A percentile compares a stretch with the other conserved stretches of the same genome.
Evolutionary conservation across 2,113 vertebrate species (phyloP).

Genomic region (Stomatorhinus ivindoensis): DNA sequence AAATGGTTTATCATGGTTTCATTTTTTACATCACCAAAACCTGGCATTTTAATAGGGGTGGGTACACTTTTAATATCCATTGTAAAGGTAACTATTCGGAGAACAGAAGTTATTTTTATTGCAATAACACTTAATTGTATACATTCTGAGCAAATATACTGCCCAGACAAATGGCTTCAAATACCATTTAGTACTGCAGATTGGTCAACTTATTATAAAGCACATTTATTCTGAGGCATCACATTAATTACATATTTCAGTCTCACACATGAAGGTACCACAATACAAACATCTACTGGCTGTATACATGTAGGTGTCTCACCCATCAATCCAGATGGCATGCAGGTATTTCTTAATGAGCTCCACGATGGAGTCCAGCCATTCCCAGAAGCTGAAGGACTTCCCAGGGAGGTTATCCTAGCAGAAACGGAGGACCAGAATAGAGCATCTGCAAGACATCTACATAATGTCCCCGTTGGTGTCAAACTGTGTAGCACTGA

Average conservation of each 20-base stretch:
- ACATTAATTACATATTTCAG: background rate
- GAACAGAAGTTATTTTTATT: background rate
- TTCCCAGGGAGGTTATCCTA: slow-evolving; percentile 93
- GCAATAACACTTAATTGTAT: background rate
- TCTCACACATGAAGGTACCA: background rate
- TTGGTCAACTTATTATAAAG: background rate
- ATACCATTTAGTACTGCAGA: background rate
- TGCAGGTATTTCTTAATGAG: slow-evolving; percentile 92
- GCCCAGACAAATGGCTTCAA: background rate
- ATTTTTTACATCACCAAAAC: too few species aligned
- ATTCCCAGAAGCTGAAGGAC: slow-evolving; percentile 90
- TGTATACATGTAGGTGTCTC: slow-evolving; percentile 31
- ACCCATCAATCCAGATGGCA: slow-evolving; percentile 95
- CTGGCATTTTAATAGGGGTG: too few species aligned
- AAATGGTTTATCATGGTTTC: too few species aligned
- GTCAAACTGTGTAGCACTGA: background rate
- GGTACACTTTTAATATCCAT: too few species aligned
- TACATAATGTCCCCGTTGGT: background rate
- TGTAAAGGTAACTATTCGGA: background rate
- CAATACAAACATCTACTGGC: background rate
- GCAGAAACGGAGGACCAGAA: background rate
- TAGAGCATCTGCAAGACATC: background rate
- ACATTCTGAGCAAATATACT: background rate
- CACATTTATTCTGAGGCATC: background rate
- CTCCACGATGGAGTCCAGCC: slow-evolving; percentile 93